phyloP scores from a whole-genome alignment of 2,888 invertebrate genomes.

The Melieria crassipennis region DNA sequence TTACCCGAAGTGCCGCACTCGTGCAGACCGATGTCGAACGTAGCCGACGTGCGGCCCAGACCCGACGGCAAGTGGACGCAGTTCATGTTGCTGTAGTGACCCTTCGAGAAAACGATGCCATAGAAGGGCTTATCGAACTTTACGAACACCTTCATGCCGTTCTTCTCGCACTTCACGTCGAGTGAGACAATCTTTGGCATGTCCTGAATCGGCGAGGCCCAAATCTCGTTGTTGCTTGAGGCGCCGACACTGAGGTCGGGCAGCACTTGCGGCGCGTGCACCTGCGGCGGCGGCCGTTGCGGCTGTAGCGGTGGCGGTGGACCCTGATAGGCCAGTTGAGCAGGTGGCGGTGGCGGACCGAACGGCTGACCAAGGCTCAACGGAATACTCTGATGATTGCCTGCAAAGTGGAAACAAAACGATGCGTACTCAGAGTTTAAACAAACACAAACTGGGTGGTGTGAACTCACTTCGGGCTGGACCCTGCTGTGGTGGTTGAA shows the following conservation, averaged over 20 bases:
- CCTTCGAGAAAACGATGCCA: slow-evolving; percentile 95
- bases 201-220: slow-evolving; percentile 87
- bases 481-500: slow-evolving; percentile 56
- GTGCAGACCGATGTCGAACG: slow-evolving; percentile 91
- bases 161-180: slow-evolving; percentile 94
- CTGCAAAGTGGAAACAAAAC: slow-evolving; percentile 39
- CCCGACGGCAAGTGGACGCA: slow-evolving; percentile 92
- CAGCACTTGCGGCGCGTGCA: slow-evolving; percentile 54
- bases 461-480: slow-evolving; percentile 58
- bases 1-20: slow-evolving; percentile 93
- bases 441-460: neutral
- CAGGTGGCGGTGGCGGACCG: slow-evolving; percentile 67
- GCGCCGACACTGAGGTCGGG: slow-evolving; percentile 60
- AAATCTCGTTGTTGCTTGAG: slow-evolving; percentile 75
- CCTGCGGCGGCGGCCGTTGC: slow-evolving; percentile 47
- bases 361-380: slow-evolving; percentile 67
- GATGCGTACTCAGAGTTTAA: neutral
- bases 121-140: slow-evolving; percentile 94
- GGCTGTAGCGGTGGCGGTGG: slow-evolving; percentile 71
- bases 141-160: slow-evolving; percentile 92
- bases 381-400: slow-evolving; percentile 66
- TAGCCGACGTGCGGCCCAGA: slow-evolving; percentile 84
- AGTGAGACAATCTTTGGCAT: slow-evolving; percentile 93
- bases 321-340: slow-evolving; percentile 76
- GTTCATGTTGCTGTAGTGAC: slow-evolving; percentile 91